Base-by-base conservation (phyloP, 2,888 invertebrate species). In the Leucozona laternaria region DNA sequence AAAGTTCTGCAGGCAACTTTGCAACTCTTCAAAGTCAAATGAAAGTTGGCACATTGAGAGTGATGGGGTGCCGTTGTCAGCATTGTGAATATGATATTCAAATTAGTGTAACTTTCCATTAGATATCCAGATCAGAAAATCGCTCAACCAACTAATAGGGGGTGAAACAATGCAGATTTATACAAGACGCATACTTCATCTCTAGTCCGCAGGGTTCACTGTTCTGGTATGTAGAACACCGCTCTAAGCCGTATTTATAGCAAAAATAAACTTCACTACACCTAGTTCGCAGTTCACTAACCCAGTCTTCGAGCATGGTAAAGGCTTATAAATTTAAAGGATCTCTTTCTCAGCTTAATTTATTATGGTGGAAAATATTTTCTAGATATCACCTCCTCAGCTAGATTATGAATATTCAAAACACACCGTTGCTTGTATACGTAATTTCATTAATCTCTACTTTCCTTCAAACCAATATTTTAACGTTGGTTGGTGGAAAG, bases 11-110 rank as follows among this genome's bases (percentile, higher is more conserved):
- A 57, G 68, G 48, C 58, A 53, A 50, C 20, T 22, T 48, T 22
- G 22, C 31, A 62, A 68, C 66, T 68, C 60, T 53, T 79, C 58
- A 80, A 68, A 72, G 72, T 81, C 77, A 64, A 81, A 81, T 50
- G 62, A 40, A 62, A 60, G 72, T 57, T 81, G 80, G 31, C 72
- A 80, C 72, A 73, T 71, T 53, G 17, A 25, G 73, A 81, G 73
- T 79, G 72, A 80, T 70, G 79, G 70, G 50, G 57, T 62, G 50
- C 64, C 17, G 72, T 34, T 55, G 43, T 31, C 25, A 60, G 75
- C 5, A 10, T 45, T 53, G 25, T 17, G 48, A 25, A 62, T 60
- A 55, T 55, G 60, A 79, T 78, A 79, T 55, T 70, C 75, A 64
- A 84, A 79, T 83, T 62, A 70, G 37, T 70, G 64, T 57, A 22